Conservation (phyloP, 92 coral and sea anemone species). For the Meandrina meandrites region DNA sequence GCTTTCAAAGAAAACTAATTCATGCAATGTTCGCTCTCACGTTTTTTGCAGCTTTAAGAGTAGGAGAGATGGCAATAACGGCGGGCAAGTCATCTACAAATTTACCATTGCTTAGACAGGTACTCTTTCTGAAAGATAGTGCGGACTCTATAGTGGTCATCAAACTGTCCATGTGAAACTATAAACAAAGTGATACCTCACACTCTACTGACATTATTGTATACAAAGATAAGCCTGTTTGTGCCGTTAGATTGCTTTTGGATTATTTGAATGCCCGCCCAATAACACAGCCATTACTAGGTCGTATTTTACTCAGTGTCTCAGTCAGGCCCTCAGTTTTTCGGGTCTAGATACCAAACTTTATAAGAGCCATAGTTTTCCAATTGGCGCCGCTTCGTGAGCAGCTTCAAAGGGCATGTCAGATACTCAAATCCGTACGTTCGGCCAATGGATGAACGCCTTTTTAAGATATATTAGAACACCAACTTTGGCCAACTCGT, state of each 20-base stretch:
- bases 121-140: too few species aligned
- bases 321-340: neutral
- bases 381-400: constrained; percentile 16
- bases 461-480: constrained; percentile 16
- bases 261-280: neutral
- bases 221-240: too few species aligned
- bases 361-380: constrained; percentile 22
- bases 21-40: too few species aligned
- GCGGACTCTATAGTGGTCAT: too few species aligned
- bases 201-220: too few species aligned
- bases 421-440: constrained; percentile 14
- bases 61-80: too few species aligned
- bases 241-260: neutral
- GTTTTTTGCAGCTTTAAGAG: too few species aligned
- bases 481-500: neutral
- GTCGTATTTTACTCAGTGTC: neutral
- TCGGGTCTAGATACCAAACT: constrained; percentile 5
- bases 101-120: too few species aligned
- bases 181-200: too few species aligned
- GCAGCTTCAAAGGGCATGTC: constrained; percentile 15
- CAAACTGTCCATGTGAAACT: too few species aligned
- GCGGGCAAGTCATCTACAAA: too few species aligned
- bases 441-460: constrained; percentile 19
- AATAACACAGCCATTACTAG: neutral
- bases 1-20: too few species aligned